Conservation (phyloP, 37 sponge, comb jelly and placozoan species). For the Spongia lamella region DNA sequence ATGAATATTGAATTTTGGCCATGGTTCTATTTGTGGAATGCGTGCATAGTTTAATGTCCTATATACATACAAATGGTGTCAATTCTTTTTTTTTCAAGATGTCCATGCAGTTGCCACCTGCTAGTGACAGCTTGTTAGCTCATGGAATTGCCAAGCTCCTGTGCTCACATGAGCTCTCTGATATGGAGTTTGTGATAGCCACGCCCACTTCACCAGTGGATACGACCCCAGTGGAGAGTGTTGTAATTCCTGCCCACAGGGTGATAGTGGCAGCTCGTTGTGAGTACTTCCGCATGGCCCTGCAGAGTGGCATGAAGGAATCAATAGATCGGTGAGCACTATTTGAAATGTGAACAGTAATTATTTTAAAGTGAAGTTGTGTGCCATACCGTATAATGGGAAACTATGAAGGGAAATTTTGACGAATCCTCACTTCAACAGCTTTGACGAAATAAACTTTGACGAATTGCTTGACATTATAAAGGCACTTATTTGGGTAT, state of each 20-base stretch:
- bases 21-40: no score
- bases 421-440: no score
- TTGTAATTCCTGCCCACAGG: slow-evolving; percentile 64
- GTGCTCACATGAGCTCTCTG: slow-evolving; percentile 25
- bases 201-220: not conserved
- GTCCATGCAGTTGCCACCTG: not conserved
- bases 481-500: no score
- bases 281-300: slow-evolving; percentile 57
- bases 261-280: slow-evolving; percentile 62
- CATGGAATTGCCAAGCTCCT: slow-evolving; percentile 40
- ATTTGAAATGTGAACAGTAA: no score
- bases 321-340: slow-evolving; percentile 43
- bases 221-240: not conserved
- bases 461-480: no score
- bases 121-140: slow-evolving; percentile 19
- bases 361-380: no score
- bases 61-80: no score
- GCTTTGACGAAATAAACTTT: no score
- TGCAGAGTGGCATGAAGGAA: slow-evolving; percentile 72
- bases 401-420: no score
- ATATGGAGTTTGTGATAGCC: slow-evolving; percentile 49
- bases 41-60: no score
- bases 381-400: no score
- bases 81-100: slow-evolving; percentile 1
- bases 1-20: no score